Evolutionary conservation across 2,113 vertebrate species (phyloP), one percentile per base, ranked within the genome.

Genomic region (Climacteris rufus): DNA sequence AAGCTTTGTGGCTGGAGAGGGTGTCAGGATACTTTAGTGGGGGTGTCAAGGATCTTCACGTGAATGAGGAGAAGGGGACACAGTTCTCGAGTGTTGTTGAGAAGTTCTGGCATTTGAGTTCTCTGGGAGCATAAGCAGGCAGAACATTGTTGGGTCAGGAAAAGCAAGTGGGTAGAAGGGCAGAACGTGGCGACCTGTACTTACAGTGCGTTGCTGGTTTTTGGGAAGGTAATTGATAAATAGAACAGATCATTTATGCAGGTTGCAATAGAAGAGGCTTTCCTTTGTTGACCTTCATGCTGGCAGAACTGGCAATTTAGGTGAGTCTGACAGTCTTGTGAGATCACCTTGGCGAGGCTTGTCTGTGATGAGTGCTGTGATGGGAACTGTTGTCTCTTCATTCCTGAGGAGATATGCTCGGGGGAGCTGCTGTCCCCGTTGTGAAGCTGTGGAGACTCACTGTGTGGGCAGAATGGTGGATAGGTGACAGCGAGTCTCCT

Each of bases 361-460:
- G 52, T 64, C 64, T 47, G 59, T 80, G 79, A 49, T 52, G 63
- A 44, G 20, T 42, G 37, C 66, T 76, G 16, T 44, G 47, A 11
- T 40, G 47, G 49, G 47, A 87, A 21, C 25, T 21, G 30, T 28
- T 45, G n/a, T 57, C 25, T 70, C 1, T 39, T 76, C 0, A 0
- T 53, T 77, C 52, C 78, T 7, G 5, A 15, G 52, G 21, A 50
- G 54, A n/a, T 18, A 21, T 40, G 25, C 72, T 53, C 20, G 17
- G 57, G 54, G 40, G 14, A 89, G 76, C 66, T 93, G 59, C 80
- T 40, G 19, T 70, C 35, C 45, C 54, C 0, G 1, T 0, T 15
- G 27, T 0, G 0, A 57, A 88, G 44, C 35, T 52, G 57, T 17
- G 59, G 63, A 76, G 19, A n/a, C 25, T 52, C 4, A 0, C 61